Conservation (phyloP, 2,888 invertebrate genomes). For the Tethea ocularis region DNA sequence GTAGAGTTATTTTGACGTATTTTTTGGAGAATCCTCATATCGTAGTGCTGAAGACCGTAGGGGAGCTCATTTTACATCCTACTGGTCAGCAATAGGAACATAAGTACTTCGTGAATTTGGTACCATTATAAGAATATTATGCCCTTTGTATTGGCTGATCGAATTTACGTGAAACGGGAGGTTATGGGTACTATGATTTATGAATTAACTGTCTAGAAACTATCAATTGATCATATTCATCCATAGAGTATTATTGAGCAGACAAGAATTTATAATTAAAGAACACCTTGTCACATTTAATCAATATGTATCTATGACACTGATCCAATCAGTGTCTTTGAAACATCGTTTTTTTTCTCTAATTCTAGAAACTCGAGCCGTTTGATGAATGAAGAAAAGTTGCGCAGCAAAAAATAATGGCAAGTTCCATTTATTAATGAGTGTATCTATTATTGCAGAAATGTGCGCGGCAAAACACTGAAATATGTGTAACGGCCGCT, state of each 20-base stretch:
- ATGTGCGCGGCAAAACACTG: slow-evolving; percentile 11
- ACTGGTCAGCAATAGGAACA: too few relatives aligned
- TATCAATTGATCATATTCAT: neutral
- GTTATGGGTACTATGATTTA: too few relatives aligned
- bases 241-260: neutral
- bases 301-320: neutral
- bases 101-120: too few relatives aligned
- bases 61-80: too few relatives aligned
- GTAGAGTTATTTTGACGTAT: too few relatives aligned
- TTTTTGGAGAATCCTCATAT: too few relatives aligned
- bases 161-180: too few relatives aligned
- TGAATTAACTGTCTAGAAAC: too few relatives aligned
- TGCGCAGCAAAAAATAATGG: neutral
- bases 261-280: neutral
- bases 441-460: slow-evolving; percentile 15
- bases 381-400: slow-evolving; percentile 5
- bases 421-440: slow-evolving; percentile 8
- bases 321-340: neutral
- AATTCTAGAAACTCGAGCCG: neutral
- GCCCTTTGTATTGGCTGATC: too few relatives aligned
- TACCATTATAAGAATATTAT: too few relatives aligned
- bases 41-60: too few relatives aligned
- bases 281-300: slow-evolving; percentile 1
- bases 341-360: neutral
- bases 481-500: slow-evolving; percentile 10